Base-by-base conservation (phyloP, 2,113 vertebrate genomes). In the Catharus minimus region DNA sequence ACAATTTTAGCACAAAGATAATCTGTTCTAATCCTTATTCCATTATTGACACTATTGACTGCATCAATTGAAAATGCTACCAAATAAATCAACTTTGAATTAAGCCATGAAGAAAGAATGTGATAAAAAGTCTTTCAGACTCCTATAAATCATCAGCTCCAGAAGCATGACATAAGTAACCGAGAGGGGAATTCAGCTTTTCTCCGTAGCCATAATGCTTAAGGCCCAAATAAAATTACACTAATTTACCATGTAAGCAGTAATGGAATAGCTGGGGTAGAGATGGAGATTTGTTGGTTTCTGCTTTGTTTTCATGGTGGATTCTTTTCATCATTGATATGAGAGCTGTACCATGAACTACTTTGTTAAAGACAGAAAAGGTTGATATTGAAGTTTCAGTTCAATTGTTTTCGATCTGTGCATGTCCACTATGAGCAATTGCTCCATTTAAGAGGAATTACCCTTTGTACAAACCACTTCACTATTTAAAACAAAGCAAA, bases 401-500 rank as follows among this genome's bases (percentile, higher is more conserved):
- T 97, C 97, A 97, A 98, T 97, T 97, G 95, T 94, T 97, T 98
- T 98, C 97, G 96, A 98, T 98, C 97, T 97, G 95, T 96, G 96
- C 93, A 94, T 89, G 97, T 98, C 97, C 96, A 95, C 83, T 83
- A 94, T 97, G 97, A 98, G 97, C 96, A 98, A 97, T 98, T 97
- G 95, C 96, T 98, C 97, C 96, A 97, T 97, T 98, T 98, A 95
- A 97, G 93, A 97, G 82, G 95, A 98, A 98, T 98, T 98, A 97
- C 96, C 97, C 97, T 97, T 97, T 97, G 96, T 96, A 97, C 96
- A 98, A 97, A 97, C 96, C 87, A 97, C 97, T 98, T 98, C 98
- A 98, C 97, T 97, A 97, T 96, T 98, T 97, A 98, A 98, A 98
- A 97, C 96, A 98, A 98, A 98, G 95, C 93, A 71, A 96, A 98